phyloP scores from a whole-genome alignment of 2,797 vertebrate genomes.

The Epinephelus coioides region DNA sequence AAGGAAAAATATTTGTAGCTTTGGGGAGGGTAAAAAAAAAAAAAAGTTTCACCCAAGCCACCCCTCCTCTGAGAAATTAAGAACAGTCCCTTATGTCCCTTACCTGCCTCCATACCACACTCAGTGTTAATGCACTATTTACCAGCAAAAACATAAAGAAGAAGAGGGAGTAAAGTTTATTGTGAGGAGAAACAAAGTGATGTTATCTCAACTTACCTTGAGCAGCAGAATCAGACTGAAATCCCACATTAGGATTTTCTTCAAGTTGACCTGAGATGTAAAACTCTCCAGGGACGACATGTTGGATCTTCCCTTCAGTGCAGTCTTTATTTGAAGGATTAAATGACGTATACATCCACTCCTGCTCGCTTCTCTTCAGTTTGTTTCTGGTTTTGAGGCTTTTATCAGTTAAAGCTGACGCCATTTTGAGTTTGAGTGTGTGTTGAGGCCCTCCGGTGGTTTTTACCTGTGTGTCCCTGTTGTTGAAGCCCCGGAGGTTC shows the following conservation, averaged over 20 bases:
- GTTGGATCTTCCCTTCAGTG: slow-evolving; percentile 22
- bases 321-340: slow-evolving; percentile 19
- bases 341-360: rapidly evolving
- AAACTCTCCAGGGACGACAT: slow-evolving; percentile 48
- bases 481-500: rapidly evolving
- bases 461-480: background rate
- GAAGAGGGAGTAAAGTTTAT: background rate
- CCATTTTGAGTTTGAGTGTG: background rate
- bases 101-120: too few relatives aligned
- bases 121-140: too few relatives aligned
- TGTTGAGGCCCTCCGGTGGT: background rate
- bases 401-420: background rate
- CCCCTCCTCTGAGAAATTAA: too few relatives aligned
- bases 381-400: background rate
- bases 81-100: too few relatives aligned
- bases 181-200: background rate
- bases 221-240: slow-evolving; percentile 42
- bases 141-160: background rate
- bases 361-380: background rate
- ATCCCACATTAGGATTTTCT: background rate
- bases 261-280: slow-evolving; percentile 40
- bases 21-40: too few relatives aligned
- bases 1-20: too few relatives aligned
- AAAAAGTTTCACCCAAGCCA: too few relatives aligned
- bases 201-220: slow-evolving; percentile 49